Evolutionary conservation across 2,888 invertebrate species (phyloP).

Genomic region (Leptinotarsa juncta): DNA sequence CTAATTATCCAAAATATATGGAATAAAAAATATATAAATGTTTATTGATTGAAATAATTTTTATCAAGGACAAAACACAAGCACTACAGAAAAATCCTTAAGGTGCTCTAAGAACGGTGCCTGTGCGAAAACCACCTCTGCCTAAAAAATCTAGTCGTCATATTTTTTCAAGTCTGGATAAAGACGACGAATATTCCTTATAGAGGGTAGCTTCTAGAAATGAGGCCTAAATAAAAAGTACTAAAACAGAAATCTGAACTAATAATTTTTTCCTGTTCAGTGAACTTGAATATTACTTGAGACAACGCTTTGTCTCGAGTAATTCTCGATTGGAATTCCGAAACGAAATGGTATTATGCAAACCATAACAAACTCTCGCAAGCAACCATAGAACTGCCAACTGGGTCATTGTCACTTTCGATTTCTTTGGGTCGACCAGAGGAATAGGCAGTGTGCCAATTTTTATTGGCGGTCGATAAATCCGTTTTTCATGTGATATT

Average conservation of each 20-base stretch:
- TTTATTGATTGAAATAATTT: too few species aligned
- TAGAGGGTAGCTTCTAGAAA: too few species aligned
- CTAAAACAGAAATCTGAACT: not conserved
- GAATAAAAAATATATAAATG: too few species aligned
- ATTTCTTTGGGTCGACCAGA: slow-evolving; percentile 46
- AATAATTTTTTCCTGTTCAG: slow-evolving; percentile 25
- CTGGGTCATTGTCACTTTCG: slow-evolving; percentile 54
- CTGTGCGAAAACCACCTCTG: too few species aligned
- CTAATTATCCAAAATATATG: too few species aligned
- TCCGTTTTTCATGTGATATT: slow-evolving; percentile 3
- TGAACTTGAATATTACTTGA: slow-evolving; percentile 24
- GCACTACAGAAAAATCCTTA: too few species aligned
- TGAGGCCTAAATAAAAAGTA: not conserved
- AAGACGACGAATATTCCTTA: too few species aligned
- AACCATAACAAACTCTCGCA: slow-evolving; percentile 42
- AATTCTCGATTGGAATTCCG: slow-evolving; percentile 23
- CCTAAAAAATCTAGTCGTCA: too few species aligned
- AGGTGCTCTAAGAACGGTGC: too few species aligned
- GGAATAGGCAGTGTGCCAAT: slow-evolving; percentile 35
- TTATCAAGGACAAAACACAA: too few species aligned
- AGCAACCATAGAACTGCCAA: slow-evolving; percentile 41
- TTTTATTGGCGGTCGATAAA: slow-evolving; percentile 28
- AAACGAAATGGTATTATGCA: slow-evolving; percentile 40
- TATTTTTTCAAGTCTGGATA: too few species aligned
- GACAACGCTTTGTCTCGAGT: slow-evolving; percentile 6